phyloP scores from a whole-genome alignment of 2,888 invertebrate genomes.

The Octodonta nipae region DNA sequence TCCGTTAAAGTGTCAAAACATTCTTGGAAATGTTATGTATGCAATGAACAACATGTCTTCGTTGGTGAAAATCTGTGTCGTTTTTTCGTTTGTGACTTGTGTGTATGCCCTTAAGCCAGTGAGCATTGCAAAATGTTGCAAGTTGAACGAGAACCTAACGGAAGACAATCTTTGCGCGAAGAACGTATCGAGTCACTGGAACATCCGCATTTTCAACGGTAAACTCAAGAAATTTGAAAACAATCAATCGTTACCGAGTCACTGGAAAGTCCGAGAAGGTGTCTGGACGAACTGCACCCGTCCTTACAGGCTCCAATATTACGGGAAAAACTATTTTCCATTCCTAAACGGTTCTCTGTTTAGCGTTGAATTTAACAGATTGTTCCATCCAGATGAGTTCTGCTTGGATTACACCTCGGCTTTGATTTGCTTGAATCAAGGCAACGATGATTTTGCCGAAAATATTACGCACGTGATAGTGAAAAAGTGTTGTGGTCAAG shows the following conservation, averaged over 20 bases:
- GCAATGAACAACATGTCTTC: too few relatives aligned
- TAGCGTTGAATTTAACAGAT: constrained; percentile 37
- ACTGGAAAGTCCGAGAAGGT: constrained; percentile 34
- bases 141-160: constrained; percentile 18
- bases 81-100: too few relatives aligned
- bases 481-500: constrained; percentile 59
- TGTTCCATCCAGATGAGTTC: constrained; percentile 45
- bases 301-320: constrained; percentile 20
- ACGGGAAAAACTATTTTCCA: constrained; percentile 24
- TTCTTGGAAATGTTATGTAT: too few relatives aligned
- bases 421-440: constrained; percentile 44
- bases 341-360: constrained; percentile 52
- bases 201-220: constrained; percentile 16
- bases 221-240: constrained; percentile 9
- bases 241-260: constrained; percentile 28
- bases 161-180: constrained; percentile 17
- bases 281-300: constrained; percentile 29
- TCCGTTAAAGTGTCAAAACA: too few relatives aligned
- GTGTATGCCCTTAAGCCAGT: too few relatives aligned
- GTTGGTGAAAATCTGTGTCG: too few relatives aligned
- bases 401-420: constrained; percentile 56
- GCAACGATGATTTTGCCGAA: constrained; percentile 23
- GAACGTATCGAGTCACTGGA: constrained; percentile 17
- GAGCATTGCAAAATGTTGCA: constrained; percentile 25
- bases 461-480: constrained; percentile 28